Percentiles rank a stretch among this genome's conserved stretches.
These are phyloP conservation scores for Lottia scabra DNA, from an alignment of 2,888 invertebrate species.

Conservation along the genomic window DNA sequence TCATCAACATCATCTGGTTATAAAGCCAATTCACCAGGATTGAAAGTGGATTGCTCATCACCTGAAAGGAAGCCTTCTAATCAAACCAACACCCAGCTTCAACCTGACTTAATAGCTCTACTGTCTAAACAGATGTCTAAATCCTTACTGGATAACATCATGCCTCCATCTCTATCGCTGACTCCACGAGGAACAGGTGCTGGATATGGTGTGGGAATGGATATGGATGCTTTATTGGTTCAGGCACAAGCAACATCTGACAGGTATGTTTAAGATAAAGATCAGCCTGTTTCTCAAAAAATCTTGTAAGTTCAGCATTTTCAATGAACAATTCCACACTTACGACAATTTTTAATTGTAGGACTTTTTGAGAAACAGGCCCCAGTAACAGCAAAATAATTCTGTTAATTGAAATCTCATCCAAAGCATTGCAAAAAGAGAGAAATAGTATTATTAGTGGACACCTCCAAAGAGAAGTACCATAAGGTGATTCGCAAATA, in stretches of 20 bases:
- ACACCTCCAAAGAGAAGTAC: no score
- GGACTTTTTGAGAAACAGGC: no score
- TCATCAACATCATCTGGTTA: neutral
- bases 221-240: slow-evolving; percentile 56
- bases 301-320: no score
- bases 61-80: slow-evolving; percentile 1
- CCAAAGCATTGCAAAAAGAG: no score
- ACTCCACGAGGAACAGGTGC: slow-evolving; percentile 66
- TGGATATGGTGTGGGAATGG: slow-evolving; percentile 66
- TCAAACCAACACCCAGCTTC: neutral
- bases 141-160: slow-evolving; percentile 51
- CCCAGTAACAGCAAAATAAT: no score
- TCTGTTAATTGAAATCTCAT: no score
- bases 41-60: slow-evolving; percentile 27
- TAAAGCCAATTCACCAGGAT: slow-evolving; percentile 18
- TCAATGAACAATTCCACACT: no score
- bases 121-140: slow-evolving; percentile 56
- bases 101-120: slow-evolving; percentile 49
- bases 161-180: slow-evolving; percentile 60
- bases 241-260: slow-evolving; percentile 40
- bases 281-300: no score
- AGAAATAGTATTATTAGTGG: no score
- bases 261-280: slow-evolving; percentile 43
- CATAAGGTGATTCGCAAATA: no score
- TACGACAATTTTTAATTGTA: no score